These are phyloP conservation scores for Cydia splendana DNA, from an alignment of 1,140 invertebrate genomes.

Conservation along the genomic window DNA sequence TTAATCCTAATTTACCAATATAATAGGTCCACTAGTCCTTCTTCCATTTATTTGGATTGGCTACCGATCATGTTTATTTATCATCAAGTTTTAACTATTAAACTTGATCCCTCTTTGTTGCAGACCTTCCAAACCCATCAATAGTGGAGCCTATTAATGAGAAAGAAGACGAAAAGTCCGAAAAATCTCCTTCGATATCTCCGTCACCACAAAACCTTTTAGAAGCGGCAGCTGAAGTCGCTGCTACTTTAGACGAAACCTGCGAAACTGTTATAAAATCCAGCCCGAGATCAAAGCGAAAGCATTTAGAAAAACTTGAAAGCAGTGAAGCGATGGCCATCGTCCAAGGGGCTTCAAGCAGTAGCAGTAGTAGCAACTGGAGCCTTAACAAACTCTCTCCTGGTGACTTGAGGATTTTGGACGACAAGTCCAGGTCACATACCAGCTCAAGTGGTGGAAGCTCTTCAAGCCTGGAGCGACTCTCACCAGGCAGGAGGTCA, in stretches of 20 bases:
- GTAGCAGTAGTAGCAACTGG: slow-evolving; percentile 79
- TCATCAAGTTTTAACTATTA: too few relatives aligned
- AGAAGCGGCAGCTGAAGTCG: slow-evolving; percentile 84
- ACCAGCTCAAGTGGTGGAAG: slow-evolving; percentile 78
- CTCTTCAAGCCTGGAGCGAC: slow-evolving; percentile 75
- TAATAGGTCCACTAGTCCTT: too few relatives aligned
- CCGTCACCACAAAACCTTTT: slow-evolving; percentile 72
- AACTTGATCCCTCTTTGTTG: slow-evolving; percentile 38
- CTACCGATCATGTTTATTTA: too few relatives aligned
- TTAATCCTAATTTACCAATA: too few relatives aligned
- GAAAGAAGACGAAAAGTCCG: slow-evolving; percentile 44
- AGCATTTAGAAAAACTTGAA: slow-evolving; percentile 74
- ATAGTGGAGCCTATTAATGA: slow-evolving; percentile 50
- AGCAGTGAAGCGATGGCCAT: slow-evolving; percentile 74
- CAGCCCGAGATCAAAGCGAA: slow-evolving; percentile 79
- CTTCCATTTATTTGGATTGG: too few relatives aligned
- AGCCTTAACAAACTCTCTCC: slow-evolving; percentile 78
- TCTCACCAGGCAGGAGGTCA: slow-evolving; percentile 76
- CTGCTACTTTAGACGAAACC: slow-evolving; percentile 84
- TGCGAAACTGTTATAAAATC: slow-evolving; percentile 83
- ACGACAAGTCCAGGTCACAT: slow-evolving; percentile 78
- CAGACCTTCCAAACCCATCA: slow-evolving; percentile 53
- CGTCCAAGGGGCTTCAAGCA: slow-evolving; percentile 74
- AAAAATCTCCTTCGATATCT: slow-evolving; percentile 47
- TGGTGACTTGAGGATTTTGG: slow-evolving; percentile 79